A percentile compares a stretch with the other conserved stretches of the same genome.
Evolutionary conservation across 2,888 invertebrate genomes (phyloP).

Genomic region (Ferrisia virgata): DNA sequence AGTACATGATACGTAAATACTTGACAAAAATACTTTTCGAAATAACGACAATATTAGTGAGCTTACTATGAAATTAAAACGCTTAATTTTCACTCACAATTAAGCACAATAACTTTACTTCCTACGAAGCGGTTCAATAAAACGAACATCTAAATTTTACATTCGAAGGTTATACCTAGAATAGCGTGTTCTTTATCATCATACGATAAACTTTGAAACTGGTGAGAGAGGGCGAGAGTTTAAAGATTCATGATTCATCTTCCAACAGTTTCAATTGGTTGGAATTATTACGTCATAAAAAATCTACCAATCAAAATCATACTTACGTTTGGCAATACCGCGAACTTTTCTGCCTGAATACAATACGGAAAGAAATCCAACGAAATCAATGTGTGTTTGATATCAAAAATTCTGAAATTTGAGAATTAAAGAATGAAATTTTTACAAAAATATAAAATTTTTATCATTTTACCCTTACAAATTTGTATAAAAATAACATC

Average conservation of each 20-base stretch:
- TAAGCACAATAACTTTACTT: background rate
- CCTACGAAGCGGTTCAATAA: background rate
- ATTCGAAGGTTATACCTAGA: background rate
- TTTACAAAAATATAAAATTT: background rate
- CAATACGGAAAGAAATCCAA: background rate
- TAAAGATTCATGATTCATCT: background rate
- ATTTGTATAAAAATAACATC: background rate
- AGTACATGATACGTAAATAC: background rate
- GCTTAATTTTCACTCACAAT: background rate
- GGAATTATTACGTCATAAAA: background rate
- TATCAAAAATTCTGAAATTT: background rate
- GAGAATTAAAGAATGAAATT: too few species aligned
- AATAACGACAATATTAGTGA: background rate
- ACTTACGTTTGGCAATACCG: background rate
- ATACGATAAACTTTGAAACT: background rate
- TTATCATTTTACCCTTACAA: background rate
- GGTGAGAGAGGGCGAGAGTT: background rate
- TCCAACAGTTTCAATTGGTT: background rate
- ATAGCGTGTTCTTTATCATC: background rate
- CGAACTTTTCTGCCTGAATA: background rate
- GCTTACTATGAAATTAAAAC: background rate
- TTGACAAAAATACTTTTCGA: background rate
- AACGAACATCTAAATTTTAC: background rate
- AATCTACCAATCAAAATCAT: background rate
- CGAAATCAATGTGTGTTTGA: background rate